Percentiles rank a stretch among this genome's conserved stretches.
Evolutionary conservation across 2,888 invertebrate species (phyloP).

Genomic region (Emesis furor): DNA sequence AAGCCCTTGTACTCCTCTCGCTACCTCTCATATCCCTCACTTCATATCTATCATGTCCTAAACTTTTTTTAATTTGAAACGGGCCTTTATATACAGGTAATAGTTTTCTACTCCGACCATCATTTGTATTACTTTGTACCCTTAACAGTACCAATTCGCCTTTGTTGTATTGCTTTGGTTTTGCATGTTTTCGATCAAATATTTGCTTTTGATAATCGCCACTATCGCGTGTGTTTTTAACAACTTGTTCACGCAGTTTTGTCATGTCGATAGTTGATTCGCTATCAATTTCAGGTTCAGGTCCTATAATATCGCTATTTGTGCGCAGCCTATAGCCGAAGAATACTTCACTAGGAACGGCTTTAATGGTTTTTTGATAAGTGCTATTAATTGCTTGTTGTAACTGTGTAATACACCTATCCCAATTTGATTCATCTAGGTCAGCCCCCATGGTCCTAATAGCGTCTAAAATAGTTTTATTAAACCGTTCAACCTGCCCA

Average conservation of each 20-base stretch:
- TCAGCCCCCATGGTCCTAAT: slow-evolving; percentile 64
- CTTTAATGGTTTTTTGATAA: slow-evolving; percentile 67
- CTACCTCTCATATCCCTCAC: neutral
- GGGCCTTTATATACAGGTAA: slow-evolving; percentile 19
- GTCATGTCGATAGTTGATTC: neutral
- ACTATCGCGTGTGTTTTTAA: neutral
- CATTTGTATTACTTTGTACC: neutral
- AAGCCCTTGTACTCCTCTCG: neutral
- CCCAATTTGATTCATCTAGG: slow-evolving; percentile 71
- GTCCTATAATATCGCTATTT: neutral
- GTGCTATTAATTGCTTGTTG: slow-evolving; percentile 74
- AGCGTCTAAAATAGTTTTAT: slow-evolving; percentile 74
- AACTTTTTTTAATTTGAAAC: slow-evolving; percentile 15
- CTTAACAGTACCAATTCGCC: slow-evolving; percentile 5
- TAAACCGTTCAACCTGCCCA: slow-evolving; percentile 75
- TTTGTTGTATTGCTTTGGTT: slow-evolving; percentile 15
- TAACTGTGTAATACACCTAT: slow-evolving; percentile 68
- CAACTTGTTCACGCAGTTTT: slow-evolving; percentile 1
- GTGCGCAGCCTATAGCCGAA: slow-evolving; percentile 59
- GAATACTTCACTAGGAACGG: slow-evolving; percentile 73
- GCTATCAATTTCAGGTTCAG: neutral
- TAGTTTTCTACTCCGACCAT: slow-evolving; percentile 21
- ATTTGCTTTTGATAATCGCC: neutral
- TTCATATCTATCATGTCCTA: slow-evolving; percentile 15
- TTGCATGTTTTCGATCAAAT: neutral